These are phyloP conservation scores for Drosophila neonasuta DNA, from an alignment of 2,888 invertebrate genomes.

Conservation along the genomic window DNA sequence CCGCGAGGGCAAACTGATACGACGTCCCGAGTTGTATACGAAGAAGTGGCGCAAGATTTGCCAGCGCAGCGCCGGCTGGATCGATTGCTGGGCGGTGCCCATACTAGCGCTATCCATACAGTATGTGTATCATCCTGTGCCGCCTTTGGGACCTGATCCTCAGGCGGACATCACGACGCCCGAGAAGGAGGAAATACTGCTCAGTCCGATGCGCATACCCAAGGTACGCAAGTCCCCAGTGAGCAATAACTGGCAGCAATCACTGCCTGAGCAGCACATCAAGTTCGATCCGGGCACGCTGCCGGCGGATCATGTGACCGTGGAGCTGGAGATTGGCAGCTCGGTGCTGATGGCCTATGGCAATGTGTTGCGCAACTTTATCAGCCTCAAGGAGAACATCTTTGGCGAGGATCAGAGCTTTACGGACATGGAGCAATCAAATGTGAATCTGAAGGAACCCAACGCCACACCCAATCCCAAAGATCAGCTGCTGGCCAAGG, in stretches of 20 bases:
- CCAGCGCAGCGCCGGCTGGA: slow-evolving; percentile 89
- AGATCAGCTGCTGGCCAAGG: slow-evolving; percentile 81
- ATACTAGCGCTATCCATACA: slow-evolving; percentile 95
- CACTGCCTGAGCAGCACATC: slow-evolving; percentile 84
- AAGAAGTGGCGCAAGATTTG: slow-evolving; percentile 93
- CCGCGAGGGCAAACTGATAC: slow-evolving; percentile 86
- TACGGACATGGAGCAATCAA: slow-evolving; percentile 92
- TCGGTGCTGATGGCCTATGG: slow-evolving; percentile 96
- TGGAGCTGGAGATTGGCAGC: slow-evolving; percentile 97
- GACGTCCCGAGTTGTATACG: slow-evolving; percentile 83
- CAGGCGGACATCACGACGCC: slow-evolving; percentile 97
- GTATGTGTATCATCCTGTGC: slow-evolving; percentile 96
- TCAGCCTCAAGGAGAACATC: slow-evolving; percentile 97
- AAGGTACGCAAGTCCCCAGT: slow-evolving; percentile 88
- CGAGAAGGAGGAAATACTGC: slow-evolving; percentile 94
- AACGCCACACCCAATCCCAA: slow-evolving; percentile 82
- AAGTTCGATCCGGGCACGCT: slow-evolving; percentile 94
- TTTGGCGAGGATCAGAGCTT: slow-evolving; percentile 98
- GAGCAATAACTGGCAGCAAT: slow-evolving; percentile 85
- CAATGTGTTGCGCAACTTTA: slow-evolving; percentile 93
- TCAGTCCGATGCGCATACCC: slow-evolving; percentile 96
- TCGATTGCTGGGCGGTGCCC: slow-evolving; percentile 98
- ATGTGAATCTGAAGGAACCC: slow-evolving; percentile 82
- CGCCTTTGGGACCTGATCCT: slow-evolving; percentile 92
- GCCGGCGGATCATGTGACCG: slow-evolving; percentile 93